Conservation (phyloP, 1,140 invertebrate genomes). For the Phenacoccus solenopsis region DNA sequence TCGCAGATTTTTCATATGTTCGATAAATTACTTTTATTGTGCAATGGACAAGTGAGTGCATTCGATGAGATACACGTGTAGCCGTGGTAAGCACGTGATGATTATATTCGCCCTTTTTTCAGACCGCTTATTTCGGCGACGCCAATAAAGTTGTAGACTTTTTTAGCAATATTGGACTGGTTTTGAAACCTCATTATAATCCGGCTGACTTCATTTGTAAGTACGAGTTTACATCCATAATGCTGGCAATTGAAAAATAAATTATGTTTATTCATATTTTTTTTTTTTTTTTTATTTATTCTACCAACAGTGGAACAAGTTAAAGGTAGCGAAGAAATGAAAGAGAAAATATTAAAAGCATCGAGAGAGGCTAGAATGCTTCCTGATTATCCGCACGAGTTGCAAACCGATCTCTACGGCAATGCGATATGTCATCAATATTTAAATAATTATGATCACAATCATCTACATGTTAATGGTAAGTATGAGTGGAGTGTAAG, state of each 20-base stretch:
- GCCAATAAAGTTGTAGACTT: slow-evolving; percentile 61
- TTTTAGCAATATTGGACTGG: slow-evolving; percentile 58
- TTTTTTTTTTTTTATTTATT: not conserved
- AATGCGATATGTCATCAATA: slow-evolving; percentile 33
- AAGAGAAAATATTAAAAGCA: slow-evolving; percentile 53
- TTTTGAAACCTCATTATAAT: slow-evolving; percentile 67
- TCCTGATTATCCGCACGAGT: slow-evolving; percentile 45
- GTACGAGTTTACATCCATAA: too few relatives aligned
- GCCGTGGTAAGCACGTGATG: not conserved
- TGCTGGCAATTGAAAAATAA: not conserved
- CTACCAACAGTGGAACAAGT: slow-evolving; percentile 57
- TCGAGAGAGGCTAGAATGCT: slow-evolving; percentile 43
- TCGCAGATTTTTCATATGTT: slow-evolving; percentile 82
- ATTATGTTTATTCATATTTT: not conserved
- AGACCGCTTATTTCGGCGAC: slow-evolving; percentile 67
- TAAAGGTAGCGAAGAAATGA: slow-evolving; percentile 52
- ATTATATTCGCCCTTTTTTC: slow-evolving; percentile 25
- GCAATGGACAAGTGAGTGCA: slow-evolving; percentile 46
- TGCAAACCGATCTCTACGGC: slow-evolving; percentile 35
- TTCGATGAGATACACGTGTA: not conserved
- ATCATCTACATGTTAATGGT: slow-evolving; percentile 22
- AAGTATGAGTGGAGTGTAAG: too few relatives aligned
- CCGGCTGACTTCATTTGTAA: slow-evolving; percentile 78
- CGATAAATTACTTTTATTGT: slow-evolving; percentile 63
- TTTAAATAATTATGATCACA: slow-evolving; percentile 39